These are phyloP conservation scores for Eremobia ochroleuca DNA, from an alignment of 2,888 invertebrate genomes.

Conservation along the genomic window DNA sequence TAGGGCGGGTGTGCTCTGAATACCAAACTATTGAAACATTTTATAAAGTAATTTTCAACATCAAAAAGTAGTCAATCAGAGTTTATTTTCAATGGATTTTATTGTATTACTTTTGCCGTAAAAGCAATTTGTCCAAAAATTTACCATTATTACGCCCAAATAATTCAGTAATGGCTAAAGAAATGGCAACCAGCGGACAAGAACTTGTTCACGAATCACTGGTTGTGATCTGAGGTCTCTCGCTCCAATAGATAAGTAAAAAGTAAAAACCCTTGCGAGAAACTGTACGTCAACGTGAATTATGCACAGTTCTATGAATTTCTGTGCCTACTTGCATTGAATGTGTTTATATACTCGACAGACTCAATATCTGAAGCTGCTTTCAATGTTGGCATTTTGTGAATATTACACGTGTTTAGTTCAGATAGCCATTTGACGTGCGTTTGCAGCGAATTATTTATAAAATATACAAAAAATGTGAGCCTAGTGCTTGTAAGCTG, in stretches of 20 bases:
- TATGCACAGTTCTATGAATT: constrained; percentile 65
- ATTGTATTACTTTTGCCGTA: constrained; percentile 57
- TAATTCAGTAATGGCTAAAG: constrained; percentile 71
- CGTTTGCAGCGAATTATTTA: constrained; percentile 9
- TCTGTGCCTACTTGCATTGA: constrained; percentile 47
- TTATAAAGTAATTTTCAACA: constrained; percentile 34
- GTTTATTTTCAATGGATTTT: constrained; percentile 50
- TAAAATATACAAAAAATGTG: constrained; percentile 13
- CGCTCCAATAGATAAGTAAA: constrained; percentile 66
- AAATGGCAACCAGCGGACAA: constrained; percentile 69
- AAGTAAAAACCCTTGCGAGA: constrained; percentile 63
- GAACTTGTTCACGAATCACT: constrained; percentile 67
- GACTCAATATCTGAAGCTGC: constrained; percentile 27
- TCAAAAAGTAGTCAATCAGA: constrained; percentile 36
- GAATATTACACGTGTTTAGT: constrained; percentile 41
- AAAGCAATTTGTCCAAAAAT: constrained; percentile 71
- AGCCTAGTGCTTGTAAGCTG: constrained; percentile 7
- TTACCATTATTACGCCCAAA: constrained; percentile 75
- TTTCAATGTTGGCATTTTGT: constrained; percentile 41
- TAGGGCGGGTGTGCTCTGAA: constrained; percentile 50
- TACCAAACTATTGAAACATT: constrained; percentile 46
- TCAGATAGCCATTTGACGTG: constrained; percentile 34
- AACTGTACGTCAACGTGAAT: constrained; percentile 64
- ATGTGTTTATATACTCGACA: constrained; percentile 52
- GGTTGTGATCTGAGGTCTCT: constrained; percentile 65